Evolutionary conservation across 2,113 vertebrate species (phyloP).

Genomic region (Camelus dromedarius): DNA sequence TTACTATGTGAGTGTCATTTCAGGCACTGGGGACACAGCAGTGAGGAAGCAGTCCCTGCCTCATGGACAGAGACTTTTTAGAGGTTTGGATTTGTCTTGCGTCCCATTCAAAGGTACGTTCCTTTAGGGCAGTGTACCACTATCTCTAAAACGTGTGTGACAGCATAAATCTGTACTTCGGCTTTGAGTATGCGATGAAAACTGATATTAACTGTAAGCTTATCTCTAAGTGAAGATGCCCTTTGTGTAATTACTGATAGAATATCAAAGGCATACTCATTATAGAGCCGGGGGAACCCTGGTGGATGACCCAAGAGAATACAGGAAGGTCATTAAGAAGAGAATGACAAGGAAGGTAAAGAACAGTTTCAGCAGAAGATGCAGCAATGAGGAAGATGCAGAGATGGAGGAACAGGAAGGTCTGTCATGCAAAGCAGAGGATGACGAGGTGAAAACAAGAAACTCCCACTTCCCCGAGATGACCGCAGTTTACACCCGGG

Average conservation of each 20-base stretch:
- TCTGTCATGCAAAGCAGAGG: neutral
- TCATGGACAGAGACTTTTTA: neutral
- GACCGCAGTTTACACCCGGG: neutral
- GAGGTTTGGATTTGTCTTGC: neutral
- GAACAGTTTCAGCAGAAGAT: neutral
- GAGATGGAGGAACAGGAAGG: neutral
- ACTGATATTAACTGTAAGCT: neutral
- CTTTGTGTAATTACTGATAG: neutral
- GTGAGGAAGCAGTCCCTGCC: neutral
- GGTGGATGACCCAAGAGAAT: neutral
- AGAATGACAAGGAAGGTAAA: neutral
- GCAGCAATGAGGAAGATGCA: too few relatives aligned
- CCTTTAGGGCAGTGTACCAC: neutral
- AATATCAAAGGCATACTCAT: neutral
- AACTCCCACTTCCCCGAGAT: neutral
- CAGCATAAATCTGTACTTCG: neutral
- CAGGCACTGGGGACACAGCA: neutral
- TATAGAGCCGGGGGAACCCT: neutral
- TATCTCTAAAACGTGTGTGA: neutral
- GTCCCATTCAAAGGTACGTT: neutral
- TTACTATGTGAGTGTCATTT: neutral
- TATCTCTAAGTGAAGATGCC: conserved; percentile 1
- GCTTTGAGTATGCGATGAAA: neutral
- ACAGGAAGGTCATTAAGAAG: neutral
- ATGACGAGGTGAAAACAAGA: neutral